These are phyloP conservation scores for Lasius fuliginosus DNA, from an alignment of 2,888 invertebrate species.

Conservation along the genomic window DNA sequence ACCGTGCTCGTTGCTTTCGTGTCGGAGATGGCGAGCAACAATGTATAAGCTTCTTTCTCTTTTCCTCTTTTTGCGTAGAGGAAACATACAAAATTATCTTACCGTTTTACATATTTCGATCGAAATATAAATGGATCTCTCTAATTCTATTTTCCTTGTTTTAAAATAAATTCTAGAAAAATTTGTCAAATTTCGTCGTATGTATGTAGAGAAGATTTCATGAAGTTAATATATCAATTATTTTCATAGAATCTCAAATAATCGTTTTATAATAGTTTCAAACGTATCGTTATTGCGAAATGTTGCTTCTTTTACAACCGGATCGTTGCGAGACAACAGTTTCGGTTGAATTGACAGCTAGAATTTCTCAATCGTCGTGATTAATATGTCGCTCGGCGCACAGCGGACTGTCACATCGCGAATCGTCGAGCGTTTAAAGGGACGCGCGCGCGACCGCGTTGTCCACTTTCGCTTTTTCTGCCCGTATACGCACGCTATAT, in stretches of 20 bases:
- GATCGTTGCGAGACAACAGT: constrained; percentile 41
- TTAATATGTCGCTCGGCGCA: constrained; percentile 52
- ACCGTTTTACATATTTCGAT: neutral
- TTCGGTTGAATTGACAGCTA: constrained; percentile 52
- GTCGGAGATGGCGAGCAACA: constrained; percentile 50
- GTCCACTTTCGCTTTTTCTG: constrained; percentile 83
- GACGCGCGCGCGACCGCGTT: constrained; percentile 62
- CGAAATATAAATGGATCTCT: neutral
- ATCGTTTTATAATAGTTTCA: neutral
- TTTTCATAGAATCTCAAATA: neutral
- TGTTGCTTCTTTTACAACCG: constrained; percentile 8
- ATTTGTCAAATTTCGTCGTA: neutral
- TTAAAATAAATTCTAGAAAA: neutral
- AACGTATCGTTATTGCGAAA: constrained; percentile 25
- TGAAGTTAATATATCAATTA: neutral
- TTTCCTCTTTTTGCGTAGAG: neutral
- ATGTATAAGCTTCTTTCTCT: constrained; percentile 27
- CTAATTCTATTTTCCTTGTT: neutral
- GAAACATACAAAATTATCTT: constrained; percentile 13
- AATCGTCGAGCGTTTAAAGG: constrained; percentile 59
- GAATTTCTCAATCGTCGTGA: constrained; percentile 51
- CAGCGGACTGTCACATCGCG: constrained; percentile 36
- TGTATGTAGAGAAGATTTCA: neutral
- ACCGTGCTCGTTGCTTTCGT: constrained; percentile 66
- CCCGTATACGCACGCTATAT: constrained; percentile 76